These are phyloP conservation scores for Rapana venosa DNA, from an alignment of 2,888 invertebrate genomes.

Conservation along the genomic window DNA sequence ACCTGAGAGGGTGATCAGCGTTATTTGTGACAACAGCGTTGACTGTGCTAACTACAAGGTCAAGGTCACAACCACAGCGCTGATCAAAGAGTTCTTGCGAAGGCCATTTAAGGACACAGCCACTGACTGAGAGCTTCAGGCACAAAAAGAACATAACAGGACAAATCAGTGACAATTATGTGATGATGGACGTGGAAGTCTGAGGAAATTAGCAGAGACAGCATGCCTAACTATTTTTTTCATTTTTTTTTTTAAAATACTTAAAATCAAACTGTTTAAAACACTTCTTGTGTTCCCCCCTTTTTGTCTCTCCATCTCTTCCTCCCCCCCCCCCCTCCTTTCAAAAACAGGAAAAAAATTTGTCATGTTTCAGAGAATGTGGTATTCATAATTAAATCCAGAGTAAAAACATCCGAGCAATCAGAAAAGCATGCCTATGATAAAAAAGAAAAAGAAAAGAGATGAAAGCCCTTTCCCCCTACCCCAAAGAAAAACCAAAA, in stretches of 20 bases:
- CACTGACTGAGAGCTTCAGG: constrained; percentile 31
- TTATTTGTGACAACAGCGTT: background rate
- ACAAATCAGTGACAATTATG: background rate
- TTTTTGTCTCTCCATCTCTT: too few relatives aligned
- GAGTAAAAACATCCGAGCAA: background rate
- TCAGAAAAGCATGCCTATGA: too few relatives aligned
- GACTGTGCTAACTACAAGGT: constrained; percentile 21
- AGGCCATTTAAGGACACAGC: constrained; percentile 25
- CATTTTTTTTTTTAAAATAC: too few relatives aligned
- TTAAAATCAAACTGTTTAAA: too few relatives aligned
- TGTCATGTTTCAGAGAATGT: too few relatives aligned
- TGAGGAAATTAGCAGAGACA: background rate
- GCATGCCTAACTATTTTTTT: background rate
- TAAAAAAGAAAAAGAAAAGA: too few relatives aligned
- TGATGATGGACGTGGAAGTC: background rate
- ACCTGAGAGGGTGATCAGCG: constrained; percentile 15
- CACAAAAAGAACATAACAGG: constrained; percentile 19
- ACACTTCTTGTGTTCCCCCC: too few relatives aligned
- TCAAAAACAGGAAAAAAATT: background rate
- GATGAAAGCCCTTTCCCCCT: too few relatives aligned
- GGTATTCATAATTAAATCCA: too few relatives aligned
- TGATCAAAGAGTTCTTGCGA: constrained; percentile 14
- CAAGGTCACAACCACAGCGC: constrained; percentile 35
- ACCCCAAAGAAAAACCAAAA: too few relatives aligned
- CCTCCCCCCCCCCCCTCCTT: background rate